These are phyloP conservation scores for Sebastiscus albofasciatus DNA, from an alignment of 2,797 vertebrate genomes.

Conservation along the genomic window DNA sequence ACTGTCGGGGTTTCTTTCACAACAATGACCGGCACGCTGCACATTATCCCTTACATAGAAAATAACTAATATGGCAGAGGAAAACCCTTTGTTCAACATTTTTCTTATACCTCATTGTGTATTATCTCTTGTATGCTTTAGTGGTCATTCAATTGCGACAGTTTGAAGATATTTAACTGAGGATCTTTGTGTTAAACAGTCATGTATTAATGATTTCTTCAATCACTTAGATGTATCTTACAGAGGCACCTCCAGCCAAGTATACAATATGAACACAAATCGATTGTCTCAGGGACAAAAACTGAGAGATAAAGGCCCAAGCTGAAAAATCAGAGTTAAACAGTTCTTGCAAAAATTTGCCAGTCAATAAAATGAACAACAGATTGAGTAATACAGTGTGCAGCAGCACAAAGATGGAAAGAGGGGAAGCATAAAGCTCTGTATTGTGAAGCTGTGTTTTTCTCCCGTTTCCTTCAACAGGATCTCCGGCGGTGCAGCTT, in stretches of 20 bases:
- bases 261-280: background rate
- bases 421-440: background rate
- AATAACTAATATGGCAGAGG: background rate
- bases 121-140: background rate
- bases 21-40: too few species aligned
- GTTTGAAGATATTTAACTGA: background rate
- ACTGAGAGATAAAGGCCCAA: background rate
- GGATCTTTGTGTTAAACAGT: background rate
- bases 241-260: background rate
- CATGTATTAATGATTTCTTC: background rate
- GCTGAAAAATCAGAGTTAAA: background rate
- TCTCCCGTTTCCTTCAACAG: constrained; percentile 70
- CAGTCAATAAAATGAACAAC: constrained; percentile 17
- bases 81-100: background rate
- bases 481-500: constrained; percentile 97
- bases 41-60: too few species aligned
- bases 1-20: too few species aligned
- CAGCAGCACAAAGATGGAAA: constrained; percentile 1
- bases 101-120: background rate
- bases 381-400: constrained; percentile 20
- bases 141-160: background rate
- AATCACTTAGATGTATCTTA: background rate
- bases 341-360: background rate
- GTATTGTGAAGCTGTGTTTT: constrained; percentile 16
- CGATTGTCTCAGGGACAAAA: background rate